Conservation (phyloP, 1,140 invertebrate genomes). For the Aphelinus atriplicis region DNA sequence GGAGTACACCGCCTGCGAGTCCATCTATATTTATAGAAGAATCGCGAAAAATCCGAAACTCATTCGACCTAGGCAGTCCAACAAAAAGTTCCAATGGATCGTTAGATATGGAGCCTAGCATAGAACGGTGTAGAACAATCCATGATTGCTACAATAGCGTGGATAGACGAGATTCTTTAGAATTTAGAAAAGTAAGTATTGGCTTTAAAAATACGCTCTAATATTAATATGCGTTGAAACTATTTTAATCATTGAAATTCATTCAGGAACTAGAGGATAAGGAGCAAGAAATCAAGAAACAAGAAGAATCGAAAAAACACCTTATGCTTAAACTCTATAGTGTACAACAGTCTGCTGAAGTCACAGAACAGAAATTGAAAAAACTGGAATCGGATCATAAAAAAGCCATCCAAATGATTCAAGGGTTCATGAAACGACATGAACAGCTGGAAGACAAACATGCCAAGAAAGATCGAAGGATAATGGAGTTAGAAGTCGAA, state of each 20-base stretch:
- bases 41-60: conserved; percentile 16
- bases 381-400: conserved; percentile 55
- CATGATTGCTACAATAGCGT: not conserved
- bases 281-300: conserved; percentile 50
- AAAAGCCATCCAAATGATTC: conserved; percentile 59
- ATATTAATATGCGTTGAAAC: not conserved
- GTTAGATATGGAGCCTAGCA: conserved; percentile 50
- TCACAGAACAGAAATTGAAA: conserved; percentile 50
- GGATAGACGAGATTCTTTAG: conserved; percentile 13
- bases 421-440: conserved; percentile 59
- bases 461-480: conserved; percentile 56
- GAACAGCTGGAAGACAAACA: conserved; percentile 50
- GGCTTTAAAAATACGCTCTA: not conserved
- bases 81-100: conserved; percentile 43
- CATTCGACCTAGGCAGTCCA: conserved; percentile 39
- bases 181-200: conserved; percentile 31
- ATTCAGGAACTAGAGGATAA: conserved; percentile 56
- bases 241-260: conserved; percentile 19
- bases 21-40: conserved; percentile 46
- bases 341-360: conserved; percentile 48
- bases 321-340: conserved; percentile 56
- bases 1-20: conserved; percentile 53
- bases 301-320: conserved; percentile 57
- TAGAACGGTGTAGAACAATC: conserved; percentile 21
- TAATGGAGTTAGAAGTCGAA: conserved; percentile 52